phyloP scores from a whole-genome alignment of 2,888 invertebrate species.

The Dioctria rufipes region DNA sequence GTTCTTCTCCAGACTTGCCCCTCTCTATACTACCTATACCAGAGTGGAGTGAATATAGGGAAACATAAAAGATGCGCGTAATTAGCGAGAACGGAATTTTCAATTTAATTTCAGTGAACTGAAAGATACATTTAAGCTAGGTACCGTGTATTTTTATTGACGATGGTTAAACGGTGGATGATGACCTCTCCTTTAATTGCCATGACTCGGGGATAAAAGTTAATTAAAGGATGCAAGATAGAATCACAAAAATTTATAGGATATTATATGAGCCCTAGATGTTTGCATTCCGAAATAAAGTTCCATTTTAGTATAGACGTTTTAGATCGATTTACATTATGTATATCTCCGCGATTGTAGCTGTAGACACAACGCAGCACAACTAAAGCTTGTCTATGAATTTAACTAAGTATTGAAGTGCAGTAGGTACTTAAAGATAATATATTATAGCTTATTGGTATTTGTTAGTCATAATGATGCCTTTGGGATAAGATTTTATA shows the following conservation, averaged over 20 bases:
- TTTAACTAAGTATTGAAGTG: too few species aligned
- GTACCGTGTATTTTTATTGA: conserved; percentile 49
- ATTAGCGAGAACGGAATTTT: conserved; percentile 53
- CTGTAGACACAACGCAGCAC: too few species aligned
- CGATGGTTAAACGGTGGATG: conserved; percentile 53
- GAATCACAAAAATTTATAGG: conserved; percentile 51
- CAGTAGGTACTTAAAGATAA: too few species aligned
- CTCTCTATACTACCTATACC: neutral
- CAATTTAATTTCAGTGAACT: conserved; percentile 51
- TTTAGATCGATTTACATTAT: neutral
- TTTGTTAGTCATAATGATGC: too few species aligned
- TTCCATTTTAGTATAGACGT: neutral
- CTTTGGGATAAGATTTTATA: too few species aligned
- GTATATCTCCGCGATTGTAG: too few species aligned
- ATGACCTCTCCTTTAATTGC: conserved; percentile 53
- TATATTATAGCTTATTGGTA: too few species aligned
- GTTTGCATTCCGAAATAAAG: conserved; percentile 11
- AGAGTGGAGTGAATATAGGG: conserved; percentile 18
- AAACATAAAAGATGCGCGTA: conserved; percentile 53
- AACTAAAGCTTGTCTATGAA: too few species aligned
- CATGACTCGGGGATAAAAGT: conserved; percentile 51
- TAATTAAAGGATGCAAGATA: conserved; percentile 53
- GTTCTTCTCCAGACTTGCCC: neutral
- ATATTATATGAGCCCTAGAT: conserved; percentile 39
- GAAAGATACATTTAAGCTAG: conserved; percentile 43